phyloP scores from a whole-genome alignment of 2,113 vertebrate genomes.

The Tychaedon coryphoeus region DNA sequence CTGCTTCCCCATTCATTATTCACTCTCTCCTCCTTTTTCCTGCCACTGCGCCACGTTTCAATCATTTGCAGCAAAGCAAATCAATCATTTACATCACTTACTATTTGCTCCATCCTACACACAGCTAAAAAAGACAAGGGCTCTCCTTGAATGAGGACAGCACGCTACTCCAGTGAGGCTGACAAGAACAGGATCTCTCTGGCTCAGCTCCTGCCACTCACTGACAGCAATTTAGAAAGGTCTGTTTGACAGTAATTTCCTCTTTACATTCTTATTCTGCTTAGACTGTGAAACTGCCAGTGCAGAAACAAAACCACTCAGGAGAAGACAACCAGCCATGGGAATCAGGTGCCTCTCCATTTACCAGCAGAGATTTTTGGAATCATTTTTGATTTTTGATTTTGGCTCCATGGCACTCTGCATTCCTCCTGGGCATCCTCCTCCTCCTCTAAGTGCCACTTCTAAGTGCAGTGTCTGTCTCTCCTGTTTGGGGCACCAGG shows the following conservation, averaged over 20 bases:
- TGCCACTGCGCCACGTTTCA: not conserved
- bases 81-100: slow-evolving; percentile 16
- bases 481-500: not conserved
- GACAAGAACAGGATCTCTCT: slow-evolving; percentile 56
- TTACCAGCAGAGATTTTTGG: not conserved
- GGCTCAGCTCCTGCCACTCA: slow-evolving; percentile 55
- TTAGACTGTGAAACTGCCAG: not conserved
- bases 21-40: not conserved
- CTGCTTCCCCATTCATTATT: not conserved
- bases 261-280: slow-evolving; percentile 13
- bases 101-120: slow-evolving; percentile 20
- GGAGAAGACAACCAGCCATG: not conserved
- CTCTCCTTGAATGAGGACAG: slow-evolving; percentile 57
- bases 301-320: not conserved
- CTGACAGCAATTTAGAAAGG: slow-evolving; percentile 34
- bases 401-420: accelerated
- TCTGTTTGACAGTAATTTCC: slow-evolving; percentile 60
- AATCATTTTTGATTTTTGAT: not conserved
- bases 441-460: not conserved
- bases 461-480: not conserved
- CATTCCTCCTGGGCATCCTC: not conserved
- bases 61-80: slow-evolving; percentile 15
- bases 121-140: slow-evolving; percentile 38
- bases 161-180: not conserved
- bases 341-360: not conserved